Base-by-base conservation (phyloP, 2,888 invertebrate genomes). In the Chrysolina oricalcia region DNA sequence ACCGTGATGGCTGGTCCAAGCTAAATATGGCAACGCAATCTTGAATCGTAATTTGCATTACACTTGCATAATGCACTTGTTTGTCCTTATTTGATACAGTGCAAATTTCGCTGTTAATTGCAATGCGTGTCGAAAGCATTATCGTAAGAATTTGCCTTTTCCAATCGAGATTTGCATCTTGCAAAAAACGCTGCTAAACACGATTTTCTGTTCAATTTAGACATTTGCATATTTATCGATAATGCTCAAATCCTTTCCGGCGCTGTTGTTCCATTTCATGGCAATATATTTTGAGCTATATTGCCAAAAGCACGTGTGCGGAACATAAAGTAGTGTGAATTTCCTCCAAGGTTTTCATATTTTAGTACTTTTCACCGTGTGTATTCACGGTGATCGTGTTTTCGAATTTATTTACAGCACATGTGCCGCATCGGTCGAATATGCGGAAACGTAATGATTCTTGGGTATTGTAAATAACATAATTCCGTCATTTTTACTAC, bases 271-370 rank as follows among this genome's bases (percentile, higher is more conserved):
- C 69, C 69, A 69, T 69, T 65, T 73, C 63, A 68, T 46, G 62
- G 67, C 66, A 48, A 48, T 62, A 75, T 72, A 81, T 81, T 80
- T 77, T 77, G 75, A 48, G 77, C 73, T 72, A 80, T 78, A 80
- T 80, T 76, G 75, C 77, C 78, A 77, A 74, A 76, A 83, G 79
- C 86, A 86, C 83, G 84, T 86, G 85, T 82, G 79, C 59, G 77
- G 65, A 71, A 78, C 85, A 84, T 86, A 85, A 86, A 83, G 74
- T 83, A 79, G 80, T 80, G 81, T 81, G 81, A 83, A 83, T 82
- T 81, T 84, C 78, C 82, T 81, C 80, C 83, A 84, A 84, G 84
- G 84, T 84, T 86, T 85, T 82, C 83, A 83, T 85, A 84, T 86
- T 86, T 86, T 84, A 85, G 81, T 83, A 80, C 83, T 79, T 76